phyloP scores from a whole-genome alignment of 2,888 invertebrate genomes.

The Augochlorella aurata region DNA sequence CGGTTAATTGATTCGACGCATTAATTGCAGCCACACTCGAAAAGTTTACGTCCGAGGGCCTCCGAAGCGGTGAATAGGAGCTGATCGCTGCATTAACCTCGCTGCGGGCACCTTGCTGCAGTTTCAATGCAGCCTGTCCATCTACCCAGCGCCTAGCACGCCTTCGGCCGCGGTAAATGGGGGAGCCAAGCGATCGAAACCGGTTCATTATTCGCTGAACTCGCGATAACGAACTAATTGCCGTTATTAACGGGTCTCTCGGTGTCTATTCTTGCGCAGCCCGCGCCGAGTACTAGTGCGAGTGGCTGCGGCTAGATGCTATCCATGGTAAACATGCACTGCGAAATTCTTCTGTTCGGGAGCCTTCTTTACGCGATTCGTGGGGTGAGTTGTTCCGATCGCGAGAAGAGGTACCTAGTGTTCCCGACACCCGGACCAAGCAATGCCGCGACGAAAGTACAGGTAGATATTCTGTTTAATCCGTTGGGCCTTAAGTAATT shows the following conservation, averaged over 20 bases:
- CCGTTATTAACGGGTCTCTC: conserved; percentile 51
- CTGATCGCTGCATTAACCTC: conserved; percentile 36
- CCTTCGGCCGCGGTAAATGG: conserved; percentile 12
- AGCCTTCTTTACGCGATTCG: conserved; percentile 13
- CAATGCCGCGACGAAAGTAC: conserved; percentile 72
- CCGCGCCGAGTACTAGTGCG: background rate
- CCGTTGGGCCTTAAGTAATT: too few species aligned
- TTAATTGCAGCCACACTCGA: conserved; percentile 25
- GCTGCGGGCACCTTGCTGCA: background rate
- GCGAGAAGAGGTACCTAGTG: conserved; percentile 72
- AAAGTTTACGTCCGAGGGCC: background rate
- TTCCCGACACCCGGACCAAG: conserved; percentile 68
- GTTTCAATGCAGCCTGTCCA: conserved; percentile 27
- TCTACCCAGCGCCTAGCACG: background rate
- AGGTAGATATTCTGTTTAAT: conserved; percentile 65
- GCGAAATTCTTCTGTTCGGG: background rate
- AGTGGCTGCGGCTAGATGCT: background rate
- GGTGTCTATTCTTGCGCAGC: background rate
- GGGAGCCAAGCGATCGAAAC: conserved; percentile 31
- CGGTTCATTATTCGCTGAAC: conserved; percentile 59
- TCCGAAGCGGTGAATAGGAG: conserved; percentile 1
- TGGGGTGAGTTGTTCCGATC: background rate
- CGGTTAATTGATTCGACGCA: conserved; percentile 13
- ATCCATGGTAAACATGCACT: conserved; percentile 9
- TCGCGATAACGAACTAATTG: conserved; percentile 51